Evolutionary conservation across 2,113 vertebrate species (phyloP).

Genomic region (Panurus biarmicus): DNA sequence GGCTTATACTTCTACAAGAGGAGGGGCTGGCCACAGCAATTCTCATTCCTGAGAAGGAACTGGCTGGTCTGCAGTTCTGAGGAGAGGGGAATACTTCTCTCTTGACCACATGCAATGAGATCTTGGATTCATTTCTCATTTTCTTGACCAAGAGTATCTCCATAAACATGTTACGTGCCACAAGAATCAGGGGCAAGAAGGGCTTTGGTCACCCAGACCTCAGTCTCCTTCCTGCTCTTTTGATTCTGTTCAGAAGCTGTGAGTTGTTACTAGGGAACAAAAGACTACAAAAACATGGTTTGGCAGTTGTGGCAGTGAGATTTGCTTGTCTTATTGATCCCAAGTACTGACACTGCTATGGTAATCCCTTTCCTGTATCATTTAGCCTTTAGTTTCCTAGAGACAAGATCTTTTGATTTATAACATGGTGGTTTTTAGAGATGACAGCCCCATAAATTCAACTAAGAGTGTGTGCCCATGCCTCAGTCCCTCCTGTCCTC

Average conservation of each 20-base stretch:
- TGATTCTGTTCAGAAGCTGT: background rate
- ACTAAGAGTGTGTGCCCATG: background rate
- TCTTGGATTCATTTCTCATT: background rate
- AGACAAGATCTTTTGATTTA: background rate
- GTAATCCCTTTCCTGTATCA: background rate
- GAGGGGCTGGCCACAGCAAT: background rate
- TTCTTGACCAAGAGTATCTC: background rate
- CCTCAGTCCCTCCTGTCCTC: background rate
- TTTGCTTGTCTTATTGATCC: background rate
- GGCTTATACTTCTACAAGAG: background rate
- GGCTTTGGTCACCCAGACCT: background rate
- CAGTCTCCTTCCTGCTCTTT: background rate
- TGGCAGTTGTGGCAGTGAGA: background rate
- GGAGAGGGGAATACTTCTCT: background rate
- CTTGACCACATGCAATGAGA: background rate
- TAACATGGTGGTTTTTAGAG: background rate
- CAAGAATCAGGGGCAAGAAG: background rate
- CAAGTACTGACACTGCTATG: background rate
- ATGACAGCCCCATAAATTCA: background rate
- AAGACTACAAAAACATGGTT: background rate
- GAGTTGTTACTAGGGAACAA: background rate
- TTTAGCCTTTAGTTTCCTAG: background rate
- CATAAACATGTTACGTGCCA: background rate
- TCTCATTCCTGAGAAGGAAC: background rate
- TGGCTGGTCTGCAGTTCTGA: background rate